phyloP scores from a whole-genome alignment of 2,888 invertebrate genomes.

The Monopis laevigella region DNA sequence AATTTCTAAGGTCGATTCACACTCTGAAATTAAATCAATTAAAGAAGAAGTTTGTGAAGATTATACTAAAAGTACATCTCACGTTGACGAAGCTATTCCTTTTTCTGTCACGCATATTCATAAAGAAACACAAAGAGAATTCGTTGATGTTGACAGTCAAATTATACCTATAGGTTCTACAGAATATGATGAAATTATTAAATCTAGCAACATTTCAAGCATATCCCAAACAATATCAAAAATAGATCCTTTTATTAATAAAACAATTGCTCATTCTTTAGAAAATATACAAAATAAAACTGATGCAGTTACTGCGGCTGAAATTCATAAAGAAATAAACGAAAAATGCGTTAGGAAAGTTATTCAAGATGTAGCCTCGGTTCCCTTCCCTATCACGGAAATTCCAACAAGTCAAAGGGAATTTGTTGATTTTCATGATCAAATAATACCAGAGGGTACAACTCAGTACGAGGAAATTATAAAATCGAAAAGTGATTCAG shows the following conservation, averaged over 20 bases:
- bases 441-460: constrained; percentile 51
- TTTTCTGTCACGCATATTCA: constrained; percentile 48
- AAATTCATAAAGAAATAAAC: constrained; percentile 25
- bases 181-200: constrained; percentile 53
- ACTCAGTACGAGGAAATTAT: constrained; percentile 58
- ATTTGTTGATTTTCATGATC: constrained; percentile 54
- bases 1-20: constrained; percentile 51
- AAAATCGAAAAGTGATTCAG: constrained; percentile 59
- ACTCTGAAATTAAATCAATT: constrained; percentile 37
- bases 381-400: constrained; percentile 58
- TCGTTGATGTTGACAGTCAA: constrained; percentile 59
- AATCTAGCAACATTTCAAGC: constrained; percentile 19
- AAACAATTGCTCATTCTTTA: constrained; percentile 28
- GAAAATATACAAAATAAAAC: constrained; percentile 26
- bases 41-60: constrained; percentile 35
- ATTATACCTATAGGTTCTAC: constrained; percentile 53
- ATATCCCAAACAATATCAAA: not conserved
- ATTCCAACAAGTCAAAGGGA: constrained; percentile 58
- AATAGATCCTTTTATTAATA: constrained; percentile 28
- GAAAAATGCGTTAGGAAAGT: constrained; percentile 46
- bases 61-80: constrained; percentile 26
- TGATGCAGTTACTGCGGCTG: not conserved
- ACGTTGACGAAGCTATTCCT: constrained; percentile 39
- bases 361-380: constrained; percentile 37
- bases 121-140: constrained; percentile 38